Percentiles rank a stretch among this genome's conserved stretches.
phyloP scores from a whole-genome alignment of 1,140 invertebrate species.

The Aphidius gifuensis region DNA sequence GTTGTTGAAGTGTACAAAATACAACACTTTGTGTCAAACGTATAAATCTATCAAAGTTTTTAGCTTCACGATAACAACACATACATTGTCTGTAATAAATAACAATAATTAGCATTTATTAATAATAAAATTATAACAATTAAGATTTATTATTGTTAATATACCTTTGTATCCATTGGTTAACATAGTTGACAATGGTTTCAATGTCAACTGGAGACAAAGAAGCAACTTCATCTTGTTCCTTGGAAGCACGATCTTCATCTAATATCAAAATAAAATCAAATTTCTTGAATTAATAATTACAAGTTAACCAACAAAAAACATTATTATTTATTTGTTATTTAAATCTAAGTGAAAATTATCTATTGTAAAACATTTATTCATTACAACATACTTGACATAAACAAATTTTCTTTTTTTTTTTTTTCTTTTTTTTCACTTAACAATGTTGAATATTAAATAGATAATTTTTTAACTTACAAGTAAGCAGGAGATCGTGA shows the following conservation, averaged over 20 bases:
- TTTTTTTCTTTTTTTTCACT: neutral
- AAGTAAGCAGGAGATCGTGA: constrained; percentile 71
- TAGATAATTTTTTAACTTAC: constrained; percentile 60
- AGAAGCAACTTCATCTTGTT: constrained; percentile 45
- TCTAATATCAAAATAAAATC: constrained; percentile 34
- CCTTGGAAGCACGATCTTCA: constrained; percentile 48
- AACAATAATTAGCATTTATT: constrained; percentile 4
- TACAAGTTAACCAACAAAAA: neutral
- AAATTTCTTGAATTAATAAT: constrained; percentile 13
- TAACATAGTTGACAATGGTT: constrained; percentile 50
- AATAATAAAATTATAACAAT: neutral
- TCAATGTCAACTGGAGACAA: constrained; percentile 48
- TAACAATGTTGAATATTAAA: constrained; percentile 15
- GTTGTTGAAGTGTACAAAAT: constrained; percentile 67
- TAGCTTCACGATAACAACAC: constrained; percentile 85
- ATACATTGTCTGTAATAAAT: constrained; percentile 75
- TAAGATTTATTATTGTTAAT: constrained; percentile 1
- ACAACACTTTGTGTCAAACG: constrained; percentile 80
- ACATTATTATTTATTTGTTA: too few relatives aligned
- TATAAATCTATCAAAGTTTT: constrained; percentile 87
- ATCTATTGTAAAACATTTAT: neutral
- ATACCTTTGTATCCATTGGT: constrained; percentile 53
- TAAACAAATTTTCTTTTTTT: too few relatives aligned
- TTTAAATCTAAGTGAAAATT: too few relatives aligned
- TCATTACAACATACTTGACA: neutral